A percentile compares a stretch with the other conserved stretches of the same genome.
Evolutionary conservation across 2,888 invertebrate genomes (phyloP).

Genomic region (Xanthorhoe spadicearia): DNA sequence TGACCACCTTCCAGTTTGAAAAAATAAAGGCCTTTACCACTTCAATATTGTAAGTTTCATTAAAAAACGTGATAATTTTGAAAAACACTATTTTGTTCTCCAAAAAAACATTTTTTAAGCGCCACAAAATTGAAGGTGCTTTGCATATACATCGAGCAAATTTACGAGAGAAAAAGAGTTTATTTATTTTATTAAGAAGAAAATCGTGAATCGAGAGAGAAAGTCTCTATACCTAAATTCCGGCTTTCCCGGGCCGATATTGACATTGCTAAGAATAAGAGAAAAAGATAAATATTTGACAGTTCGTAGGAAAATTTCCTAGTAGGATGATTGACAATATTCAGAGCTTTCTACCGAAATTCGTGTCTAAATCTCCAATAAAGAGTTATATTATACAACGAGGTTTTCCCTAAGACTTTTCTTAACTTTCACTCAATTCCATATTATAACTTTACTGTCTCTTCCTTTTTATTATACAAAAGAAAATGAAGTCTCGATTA

Average conservation of each 20-base stretch:
- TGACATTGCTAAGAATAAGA: constrained; percentile 65
- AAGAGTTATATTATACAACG: constrained; percentile 51
- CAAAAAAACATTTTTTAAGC: background rate
- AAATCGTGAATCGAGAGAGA: constrained; percentile 59
- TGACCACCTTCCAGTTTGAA: too few relatives aligned
- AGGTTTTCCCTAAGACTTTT: constrained; percentile 48
- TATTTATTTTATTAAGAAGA: constrained; percentile 62
- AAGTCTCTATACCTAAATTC: constrained; percentile 67
- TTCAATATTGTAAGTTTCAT: too few relatives aligned
- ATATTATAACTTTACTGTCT: constrained; percentile 32
- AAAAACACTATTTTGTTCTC: background rate
- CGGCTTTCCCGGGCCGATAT: constrained; percentile 62
- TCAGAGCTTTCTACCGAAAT: constrained; percentile 55
- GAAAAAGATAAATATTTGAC: constrained; percentile 71
- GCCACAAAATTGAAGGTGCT: background rate
- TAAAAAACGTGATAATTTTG: background rate
- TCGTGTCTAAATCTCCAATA: constrained; percentile 54
- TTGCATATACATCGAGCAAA: background rate
- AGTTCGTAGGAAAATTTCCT: constrained; percentile 62
- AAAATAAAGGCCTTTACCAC: too few relatives aligned
- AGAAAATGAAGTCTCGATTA: constrained; percentile 33
- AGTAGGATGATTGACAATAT: constrained; percentile 67
- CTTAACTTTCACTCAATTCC: constrained; percentile 41
- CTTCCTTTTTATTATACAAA: constrained; percentile 34
- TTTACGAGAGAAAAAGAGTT: constrained; percentile 35